Conservation (phyloP, 1,140 invertebrate species). For the Tetranychus urticae region DNA sequence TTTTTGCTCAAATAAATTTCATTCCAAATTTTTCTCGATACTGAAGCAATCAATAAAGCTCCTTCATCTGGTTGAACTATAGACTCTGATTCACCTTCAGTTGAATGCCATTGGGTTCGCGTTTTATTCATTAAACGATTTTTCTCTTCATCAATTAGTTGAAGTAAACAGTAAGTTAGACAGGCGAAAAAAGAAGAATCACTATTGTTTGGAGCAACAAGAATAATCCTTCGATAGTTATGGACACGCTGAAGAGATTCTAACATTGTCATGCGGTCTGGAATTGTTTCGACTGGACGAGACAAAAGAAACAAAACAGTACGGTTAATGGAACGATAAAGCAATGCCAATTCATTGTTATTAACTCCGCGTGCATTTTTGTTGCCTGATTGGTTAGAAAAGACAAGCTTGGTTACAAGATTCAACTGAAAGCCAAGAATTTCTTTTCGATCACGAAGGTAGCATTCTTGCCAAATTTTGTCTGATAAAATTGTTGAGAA, state of each 20-base stretch:
- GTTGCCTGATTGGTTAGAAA: background rate
- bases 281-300: slow-evolving; percentile 50
- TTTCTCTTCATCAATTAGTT: slow-evolving; percentile 37
- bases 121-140: background rate
- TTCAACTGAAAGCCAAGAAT: slow-evolving; percentile 3
- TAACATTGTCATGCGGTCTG: slow-evolving; percentile 67
- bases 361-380: too few species aligned
- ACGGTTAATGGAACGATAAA: slow-evolving; percentile 81
- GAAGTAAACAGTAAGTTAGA: slow-evolving; percentile 78
- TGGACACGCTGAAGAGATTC: slow-evolving; percentile 82
- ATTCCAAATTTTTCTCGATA: slow-evolving; percentile 83
- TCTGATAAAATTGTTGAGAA: slow-evolving; percentile 3
- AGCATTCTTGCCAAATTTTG: slow-evolving; percentile 8
- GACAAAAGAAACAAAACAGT: slow-evolving; percentile 79
- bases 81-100: background rate
- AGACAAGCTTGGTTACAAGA: background rate
- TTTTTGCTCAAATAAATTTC: slow-evolving; percentile 89
- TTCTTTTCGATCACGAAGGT: slow-evolving; percentile 1
- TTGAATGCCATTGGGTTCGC: background rate
- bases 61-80: slow-evolving; percentile 31
- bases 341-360: background rate
- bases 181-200: slow-evolving; percentile 73
- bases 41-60: slow-evolving; percentile 50
- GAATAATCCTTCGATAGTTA: slow-evolving; percentile 51
- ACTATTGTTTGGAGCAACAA: slow-evolving; percentile 67